A percentile compares a stretch with the other conserved stretches of the same genome.
phyloP scores from a whole-genome alignment of 2,113 vertebrate species.

The Oncorhynchus kisutch region DNA sequence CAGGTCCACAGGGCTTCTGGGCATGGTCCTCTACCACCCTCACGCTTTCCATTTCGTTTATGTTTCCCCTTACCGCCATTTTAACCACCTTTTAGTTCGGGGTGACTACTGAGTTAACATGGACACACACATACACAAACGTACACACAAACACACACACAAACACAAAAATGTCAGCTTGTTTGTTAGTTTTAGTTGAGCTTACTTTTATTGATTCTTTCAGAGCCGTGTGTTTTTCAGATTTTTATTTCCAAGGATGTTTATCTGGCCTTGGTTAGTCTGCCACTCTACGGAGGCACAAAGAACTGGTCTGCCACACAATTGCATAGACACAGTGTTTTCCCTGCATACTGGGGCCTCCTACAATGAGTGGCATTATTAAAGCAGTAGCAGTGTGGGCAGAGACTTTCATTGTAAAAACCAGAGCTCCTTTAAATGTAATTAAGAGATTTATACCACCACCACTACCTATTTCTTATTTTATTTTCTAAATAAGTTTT shows the following conservation, averaged over 20 bases:
- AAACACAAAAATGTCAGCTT: background rate
- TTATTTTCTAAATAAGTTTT: slow-evolving; percentile 60
- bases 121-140: background rate
- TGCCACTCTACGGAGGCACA: too few relatives aligned
- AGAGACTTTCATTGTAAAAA: slow-evolving; percentile 53
- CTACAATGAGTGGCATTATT: slow-evolving; percentile 32
- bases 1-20: background rate
- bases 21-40: background rate
- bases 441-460: slow-evolving; percentile 65
- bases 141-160: background rate
- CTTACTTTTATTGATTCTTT: background rate
- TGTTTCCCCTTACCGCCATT: slow-evolving; percentile 9
- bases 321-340: background rate
- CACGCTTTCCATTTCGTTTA: slow-evolving; percentile 32
- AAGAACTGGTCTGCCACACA: slow-evolving; percentile 5
- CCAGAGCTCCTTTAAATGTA: slow-evolving; percentile 59
- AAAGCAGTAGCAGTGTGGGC: slow-evolving; percentile 37
- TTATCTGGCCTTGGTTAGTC: background rate
- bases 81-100: slow-evolving; percentile 14
- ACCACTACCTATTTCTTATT: slow-evolving; percentile 49
- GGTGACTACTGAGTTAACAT: slow-evolving; percentile 15
- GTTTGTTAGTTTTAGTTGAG: too few relatives aligned
- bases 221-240: background rate
- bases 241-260: slow-evolving; percentile 18
- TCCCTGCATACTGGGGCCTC: slow-evolving; percentile 11